Evolutionary conservation across 2,888 invertebrate genomes (phyloP).

Genomic region (Pantelozetes paolii): DNA sequence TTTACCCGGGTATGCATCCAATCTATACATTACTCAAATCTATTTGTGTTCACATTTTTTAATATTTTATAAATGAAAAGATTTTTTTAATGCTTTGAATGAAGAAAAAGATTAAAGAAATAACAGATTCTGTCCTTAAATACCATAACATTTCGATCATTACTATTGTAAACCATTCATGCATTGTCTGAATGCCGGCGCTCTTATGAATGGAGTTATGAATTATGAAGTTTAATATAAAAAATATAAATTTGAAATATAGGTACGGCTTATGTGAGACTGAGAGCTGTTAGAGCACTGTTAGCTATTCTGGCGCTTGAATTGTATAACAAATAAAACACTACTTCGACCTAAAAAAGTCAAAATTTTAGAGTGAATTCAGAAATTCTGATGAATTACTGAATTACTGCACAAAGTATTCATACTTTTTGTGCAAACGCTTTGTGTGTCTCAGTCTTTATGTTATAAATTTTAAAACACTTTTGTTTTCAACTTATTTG

Average conservation of each 20-base stretch:
- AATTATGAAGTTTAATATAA: background rate
- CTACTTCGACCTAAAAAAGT: constrained; percentile 25
- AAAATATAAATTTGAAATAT: background rate
- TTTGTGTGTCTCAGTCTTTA: too few relatives aligned
- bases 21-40: background rate
- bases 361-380: background rate
- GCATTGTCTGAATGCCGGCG: background rate
- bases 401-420: too few relatives aligned
- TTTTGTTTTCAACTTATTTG: background rate
- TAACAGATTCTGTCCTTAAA: background rate
- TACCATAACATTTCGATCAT: background rate
- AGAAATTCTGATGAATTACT: background rate
- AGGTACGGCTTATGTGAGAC: background rate
- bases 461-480: background rate
- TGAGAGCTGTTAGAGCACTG: background rate
- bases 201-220: too few relatives aligned
- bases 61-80: background rate
- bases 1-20: constrained; percentile 71
- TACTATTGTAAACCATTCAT: background rate
- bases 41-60: background rate
- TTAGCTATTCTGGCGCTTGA: background rate
- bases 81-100: background rate
- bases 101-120: background rate
- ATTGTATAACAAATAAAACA: background rate
- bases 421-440: background rate